phyloP scores from a whole-genome alignment of 2,113 vertebrate genomes.

The Cryptotis parvus region DNA sequence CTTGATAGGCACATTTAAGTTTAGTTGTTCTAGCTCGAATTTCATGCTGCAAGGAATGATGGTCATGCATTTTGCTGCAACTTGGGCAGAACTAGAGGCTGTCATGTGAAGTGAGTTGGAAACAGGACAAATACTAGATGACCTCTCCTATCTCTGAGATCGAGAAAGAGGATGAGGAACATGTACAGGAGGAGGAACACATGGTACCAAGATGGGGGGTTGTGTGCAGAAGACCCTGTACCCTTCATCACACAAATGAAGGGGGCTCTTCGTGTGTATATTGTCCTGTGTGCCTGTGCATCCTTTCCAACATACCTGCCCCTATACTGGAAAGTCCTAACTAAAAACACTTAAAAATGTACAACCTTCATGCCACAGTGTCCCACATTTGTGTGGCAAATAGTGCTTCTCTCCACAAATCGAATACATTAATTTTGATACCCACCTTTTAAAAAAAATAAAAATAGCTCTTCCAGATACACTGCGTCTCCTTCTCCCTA shows the following conservation, averaged over 20 bases:
- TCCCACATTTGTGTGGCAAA: neutral
- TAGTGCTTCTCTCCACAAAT: neutral
- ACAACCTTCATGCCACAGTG: neutral
- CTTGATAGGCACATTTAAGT: too few relatives aligned
- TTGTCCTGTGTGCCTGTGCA: neutral
- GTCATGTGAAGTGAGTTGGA: too few relatives aligned
- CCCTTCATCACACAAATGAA: neutral
- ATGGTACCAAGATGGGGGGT: too few relatives aligned
- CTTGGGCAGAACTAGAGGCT: too few relatives aligned
- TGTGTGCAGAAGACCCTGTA: too few relatives aligned
- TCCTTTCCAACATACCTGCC: neutral
- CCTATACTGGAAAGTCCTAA: neutral
- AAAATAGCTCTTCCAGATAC: slow-evolving; percentile 41
- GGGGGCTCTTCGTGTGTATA: neutral
- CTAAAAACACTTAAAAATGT: neutral
- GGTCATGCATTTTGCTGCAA: too few relatives aligned
- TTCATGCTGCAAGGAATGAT: too few relatives aligned
- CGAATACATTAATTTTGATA: slow-evolving; percentile 6
- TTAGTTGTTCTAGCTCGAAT: too few relatives aligned
- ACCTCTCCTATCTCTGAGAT: neutral
- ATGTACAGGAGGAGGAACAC: too few relatives aligned
- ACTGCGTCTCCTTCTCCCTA: neutral
- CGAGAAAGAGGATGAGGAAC: too few relatives aligned
- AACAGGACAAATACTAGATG: too few relatives aligned
- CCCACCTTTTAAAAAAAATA: neutral